Conservation (phyloP, 2,113 vertebrate genomes). For the Neodontobutis hainanensis region DNA sequence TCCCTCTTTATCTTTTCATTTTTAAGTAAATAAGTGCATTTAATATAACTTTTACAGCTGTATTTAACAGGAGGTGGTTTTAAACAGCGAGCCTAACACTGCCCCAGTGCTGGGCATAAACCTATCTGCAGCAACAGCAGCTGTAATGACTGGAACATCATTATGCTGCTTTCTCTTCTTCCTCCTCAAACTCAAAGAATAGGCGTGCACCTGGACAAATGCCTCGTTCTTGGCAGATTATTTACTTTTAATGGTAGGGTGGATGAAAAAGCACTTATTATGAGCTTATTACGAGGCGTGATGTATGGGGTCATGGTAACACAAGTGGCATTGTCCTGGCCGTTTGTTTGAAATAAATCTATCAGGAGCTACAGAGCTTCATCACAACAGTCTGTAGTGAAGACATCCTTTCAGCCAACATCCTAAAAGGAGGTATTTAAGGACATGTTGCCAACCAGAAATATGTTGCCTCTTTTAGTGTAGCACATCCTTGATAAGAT, state of each 20-base stretch:
- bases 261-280: conserved; percentile 77
- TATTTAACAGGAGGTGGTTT: conserved; percentile 2
- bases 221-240: conserved; percentile 76
- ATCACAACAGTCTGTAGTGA: conserved; percentile 15
- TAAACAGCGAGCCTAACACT: not conserved
- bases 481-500: conserved; percentile 32
- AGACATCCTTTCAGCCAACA: not conserved
- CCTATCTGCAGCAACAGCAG: not conserved
- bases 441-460: conserved; percentile 24
- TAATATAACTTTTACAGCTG: not conserved
- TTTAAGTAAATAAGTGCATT: not conserved
- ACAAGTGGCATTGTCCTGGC: conserved; percentile 54
- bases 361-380: conserved; percentile 25
- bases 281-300: conserved; percentile 75
- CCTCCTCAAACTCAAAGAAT: conserved; percentile 66
- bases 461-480: conserved; percentile 33
- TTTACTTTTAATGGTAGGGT: conserved; percentile 80
- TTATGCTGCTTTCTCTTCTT: conserved; percentile 32
- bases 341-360: conserved; percentile 74
- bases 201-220: conserved; percentile 58
- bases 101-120: not conserved
- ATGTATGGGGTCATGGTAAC: conserved; percentile 76
- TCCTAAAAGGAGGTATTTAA: conserved; percentile 6
- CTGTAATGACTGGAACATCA: conserved; percentile 38
- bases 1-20: conserved; percentile 39